Evolutionary conservation across 2,888 invertebrate species (phyloP), one percentile per base, ranked within the genome.

Genomic region (Archips xylosteana): DNA sequence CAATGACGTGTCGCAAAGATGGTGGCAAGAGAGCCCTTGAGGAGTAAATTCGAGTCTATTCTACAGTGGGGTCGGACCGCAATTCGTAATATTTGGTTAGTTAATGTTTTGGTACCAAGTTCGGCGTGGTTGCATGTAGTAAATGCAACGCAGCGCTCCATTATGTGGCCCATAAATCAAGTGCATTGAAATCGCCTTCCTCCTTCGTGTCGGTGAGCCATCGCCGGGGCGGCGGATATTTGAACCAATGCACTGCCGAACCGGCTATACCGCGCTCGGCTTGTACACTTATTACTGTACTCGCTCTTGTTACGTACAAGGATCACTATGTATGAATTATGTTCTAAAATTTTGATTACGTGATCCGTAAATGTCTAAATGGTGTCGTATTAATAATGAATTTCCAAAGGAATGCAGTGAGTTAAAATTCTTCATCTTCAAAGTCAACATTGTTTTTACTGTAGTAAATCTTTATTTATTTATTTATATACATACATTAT

Each of bases 151-250:
- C 85, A 85, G 86, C 82, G 87, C 89, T 87, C 89, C 89, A 92
- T 92, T 91, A 92, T 88, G 87, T 87, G 84, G 86, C 80, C 81
- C 87, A 90, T 93, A 93, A 92, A 93, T 93, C 92, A 92, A 87
- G 86, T 86, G 92, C 92, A 92, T 90, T 92, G 91, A 92, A 92
- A 92, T 89, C 92, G 91, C 88, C 91, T 92, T 92, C 92, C 91
- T 90, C 89, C 86, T 91, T 91, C 91, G 91, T 91, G 92, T 89
- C 88, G 90, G 87, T 84, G 87, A 85, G 84, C 89, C 88, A 89
- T 91, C 87, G 88, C 81, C 84, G 82, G 65, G 85, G 85, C 87
- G 88, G 87, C 89, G 89, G 88, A 89, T 89, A 91, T 92, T 90
- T 88, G 89, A 89, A 84, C 88, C 88, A 86, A 86, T 87, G 84